Base-by-base conservation (phyloP, 2,113 vertebrate species). In the Barbus barbus region DNA sequence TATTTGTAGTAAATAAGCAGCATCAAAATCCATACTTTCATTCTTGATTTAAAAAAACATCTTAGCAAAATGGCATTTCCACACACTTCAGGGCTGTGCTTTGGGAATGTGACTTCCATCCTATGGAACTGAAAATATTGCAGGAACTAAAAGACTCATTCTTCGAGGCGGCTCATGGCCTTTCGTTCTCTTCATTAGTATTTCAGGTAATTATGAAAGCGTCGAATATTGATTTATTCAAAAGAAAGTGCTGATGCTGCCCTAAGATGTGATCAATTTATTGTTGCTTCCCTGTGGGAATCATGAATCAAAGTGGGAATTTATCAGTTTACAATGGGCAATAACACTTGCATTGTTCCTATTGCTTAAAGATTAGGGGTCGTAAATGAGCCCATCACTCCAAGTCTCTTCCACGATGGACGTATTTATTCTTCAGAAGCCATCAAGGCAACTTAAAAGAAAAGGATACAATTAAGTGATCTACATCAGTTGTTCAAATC, bases 261-360 rank as follows among this genome's bases (percentile, higher is more conserved):
- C 24, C 16, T 76, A 86, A 77, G 67, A 83, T 86, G 87, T 89
- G 88, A 91, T 92, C 90, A 91, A 92, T 94, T 92, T 91, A 93
- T 92, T 89, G 87, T 83, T 77, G 69, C 85, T 84, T 74, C 85
- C 77, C 20, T 46, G 53, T 85, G 87, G 89, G 90, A 90, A 91
- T 90, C 82, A 90, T 94, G 91, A 93, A 93, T 94, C 92, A 93
- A 88, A 85, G 26, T 18, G 85, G 81, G 90, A 90, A 92, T 91
- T 93, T 92, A 89, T 91, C 90, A 89, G 79, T 86, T 88, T 89
- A 94, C 93, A 94, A 94, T 92, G 80, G 90, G 85, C 60, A 77
- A 87, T 84, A 89, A 88, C 88, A 88, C 48, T n/a, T 56, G 78
- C 84, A 83, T 94, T 93, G 92, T 93, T 82, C 83, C 65, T 48